phyloP scores from a whole-genome alignment of 64 coral and sea anemone genomes.

The Hydrozoanthus tunicans region DNA sequence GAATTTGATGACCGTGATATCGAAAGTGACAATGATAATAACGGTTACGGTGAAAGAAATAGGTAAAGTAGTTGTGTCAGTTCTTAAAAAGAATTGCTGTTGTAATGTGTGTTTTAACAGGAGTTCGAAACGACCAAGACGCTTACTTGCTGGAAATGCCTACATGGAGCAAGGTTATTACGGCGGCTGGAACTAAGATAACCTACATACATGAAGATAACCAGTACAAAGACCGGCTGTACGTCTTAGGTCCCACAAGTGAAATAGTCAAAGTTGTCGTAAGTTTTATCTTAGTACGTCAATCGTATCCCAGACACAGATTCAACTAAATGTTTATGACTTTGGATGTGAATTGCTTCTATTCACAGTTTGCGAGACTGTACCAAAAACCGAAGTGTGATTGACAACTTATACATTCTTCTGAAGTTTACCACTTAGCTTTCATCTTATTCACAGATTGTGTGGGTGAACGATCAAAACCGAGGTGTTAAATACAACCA shows the following conservation, averaged over 20 bases:
- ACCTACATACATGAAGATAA: not conserved
- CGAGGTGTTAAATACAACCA: not conserved
- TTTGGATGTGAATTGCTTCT: no score
- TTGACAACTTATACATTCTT: no score
- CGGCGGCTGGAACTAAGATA: constrained; percentile 19
- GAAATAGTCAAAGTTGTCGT: constrained; percentile 31
- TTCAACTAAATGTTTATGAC: no score
- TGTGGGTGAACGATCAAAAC: not conserved
- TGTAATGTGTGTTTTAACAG: not conserved
- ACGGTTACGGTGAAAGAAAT: no score
- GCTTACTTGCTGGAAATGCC: not conserved
- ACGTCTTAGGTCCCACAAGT: constrained; percentile 2
- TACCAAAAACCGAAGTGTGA: no score
- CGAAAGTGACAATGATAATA: no score
- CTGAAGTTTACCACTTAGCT: no score
- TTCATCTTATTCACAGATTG: not conserved
- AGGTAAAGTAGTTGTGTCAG: no score
- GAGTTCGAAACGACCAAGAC: not conserved
- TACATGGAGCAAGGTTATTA: not conserved
- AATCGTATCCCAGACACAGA: no score
- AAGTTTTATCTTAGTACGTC: not conserved
- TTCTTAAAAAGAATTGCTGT: no score
- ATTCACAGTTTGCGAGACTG: no score
- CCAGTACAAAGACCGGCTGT: constrained; percentile 22
- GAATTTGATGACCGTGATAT: no score